These are phyloP conservation scores for Atrichornis clamosus DNA, from an alignment of 2,113 vertebrate genomes.

Conservation along the genomic window DNA sequence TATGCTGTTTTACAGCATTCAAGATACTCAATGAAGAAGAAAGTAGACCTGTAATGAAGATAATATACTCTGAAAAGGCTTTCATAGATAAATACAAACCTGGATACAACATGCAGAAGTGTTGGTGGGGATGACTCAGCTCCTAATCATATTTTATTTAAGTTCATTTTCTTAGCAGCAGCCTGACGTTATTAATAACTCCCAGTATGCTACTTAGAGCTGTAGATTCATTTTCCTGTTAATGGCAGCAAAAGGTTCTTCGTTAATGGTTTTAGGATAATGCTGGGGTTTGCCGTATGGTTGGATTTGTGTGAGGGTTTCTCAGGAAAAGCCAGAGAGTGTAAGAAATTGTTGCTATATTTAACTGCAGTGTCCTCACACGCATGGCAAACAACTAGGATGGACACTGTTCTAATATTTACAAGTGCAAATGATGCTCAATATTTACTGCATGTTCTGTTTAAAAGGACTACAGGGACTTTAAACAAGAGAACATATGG, in stretches of 20 bases:
- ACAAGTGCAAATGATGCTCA: not conserved
- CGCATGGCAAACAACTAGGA: not conserved
- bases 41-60: not conserved
- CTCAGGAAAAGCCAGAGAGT: constrained; percentile 16
- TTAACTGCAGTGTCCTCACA: constrained; percentile 36
- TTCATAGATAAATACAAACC: not conserved
- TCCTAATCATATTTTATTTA: constrained; percentile 24
- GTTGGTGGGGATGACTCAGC: not conserved
- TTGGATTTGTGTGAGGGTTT: constrained; percentile 12
- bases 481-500: constrained; percentile 11
- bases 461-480: not conserved
- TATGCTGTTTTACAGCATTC: not conserved
- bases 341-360: constrained; percentile 57
- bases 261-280: constrained; percentile 45
- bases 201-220: not conserved
- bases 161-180: constrained; percentile 28
- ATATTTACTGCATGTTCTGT: not conserved
- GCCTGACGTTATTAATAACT: constrained; percentile 20
- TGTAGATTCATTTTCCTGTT: not conserved
- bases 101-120: not conserved
- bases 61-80: not conserved
- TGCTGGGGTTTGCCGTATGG: constrained; percentile 38
- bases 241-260: not conserved
- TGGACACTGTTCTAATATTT: not conserved
- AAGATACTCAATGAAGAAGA: not conserved